These are phyloP conservation scores for Coptodon bakossiorum DNA, from an alignment of 2,113 vertebrate species.

Conservation along the genomic window DNA sequence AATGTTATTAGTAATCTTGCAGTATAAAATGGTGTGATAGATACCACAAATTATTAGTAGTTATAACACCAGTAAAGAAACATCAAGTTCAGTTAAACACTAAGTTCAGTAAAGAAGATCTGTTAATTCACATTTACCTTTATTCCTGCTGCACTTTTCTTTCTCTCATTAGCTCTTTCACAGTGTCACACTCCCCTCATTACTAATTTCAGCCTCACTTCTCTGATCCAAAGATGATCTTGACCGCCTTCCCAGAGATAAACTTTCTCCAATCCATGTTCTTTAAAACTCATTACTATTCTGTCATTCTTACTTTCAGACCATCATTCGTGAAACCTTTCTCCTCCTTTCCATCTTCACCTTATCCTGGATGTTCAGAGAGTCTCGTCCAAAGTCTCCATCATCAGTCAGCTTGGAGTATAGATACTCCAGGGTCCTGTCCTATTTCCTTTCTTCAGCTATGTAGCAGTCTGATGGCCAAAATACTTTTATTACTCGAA, in stretches of 20 bases:
- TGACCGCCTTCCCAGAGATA: neutral
- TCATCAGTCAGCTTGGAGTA: neutral
- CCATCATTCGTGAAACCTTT: neutral
- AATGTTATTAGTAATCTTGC: neutral
- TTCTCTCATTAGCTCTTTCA: neutral
- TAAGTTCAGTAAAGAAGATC: neutral
- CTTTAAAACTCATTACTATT: neutral
- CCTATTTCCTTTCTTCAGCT: neutral
- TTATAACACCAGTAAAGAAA: neutral
- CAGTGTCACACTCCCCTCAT: neutral
- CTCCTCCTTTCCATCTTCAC: neutral
- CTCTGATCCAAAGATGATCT: neutral
- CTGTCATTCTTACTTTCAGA: neutral
- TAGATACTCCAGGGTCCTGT: neutral
- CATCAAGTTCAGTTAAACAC: too few relatives aligned
- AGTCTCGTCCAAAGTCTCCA: neutral
- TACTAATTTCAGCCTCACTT: neutral
- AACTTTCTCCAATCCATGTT: neutral
- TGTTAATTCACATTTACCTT: neutral
- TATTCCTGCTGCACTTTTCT: neutral
- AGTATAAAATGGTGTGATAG: neutral
- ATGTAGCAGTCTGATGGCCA: neutral
- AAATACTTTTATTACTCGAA: neutral
- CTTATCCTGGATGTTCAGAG: neutral
- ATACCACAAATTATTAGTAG: neutral